These are phyloP conservation scores for Leptodactylus fallax DNA, from an alignment of 2,797 vertebrate species.

Conservation along the genomic window DNA sequence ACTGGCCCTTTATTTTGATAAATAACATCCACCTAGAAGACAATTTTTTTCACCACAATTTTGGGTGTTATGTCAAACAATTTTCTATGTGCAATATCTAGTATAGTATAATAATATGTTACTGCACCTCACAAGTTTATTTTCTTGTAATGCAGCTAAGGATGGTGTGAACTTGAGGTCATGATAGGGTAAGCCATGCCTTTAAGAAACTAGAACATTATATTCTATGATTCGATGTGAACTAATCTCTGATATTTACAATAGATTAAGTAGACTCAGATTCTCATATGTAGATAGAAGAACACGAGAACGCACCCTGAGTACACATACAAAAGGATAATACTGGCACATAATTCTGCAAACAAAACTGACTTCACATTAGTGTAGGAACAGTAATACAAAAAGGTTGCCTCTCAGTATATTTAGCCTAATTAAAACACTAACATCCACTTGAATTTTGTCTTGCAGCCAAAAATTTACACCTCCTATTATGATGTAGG, in stretches of 20 bases:
- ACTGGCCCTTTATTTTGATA: too few species aligned
- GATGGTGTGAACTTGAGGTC: not conserved
- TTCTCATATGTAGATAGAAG: slow-evolving; percentile 15
- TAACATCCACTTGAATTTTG: not conserved
- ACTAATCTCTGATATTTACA: slow-evolving; percentile 38
- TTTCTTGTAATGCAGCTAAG: not conserved
- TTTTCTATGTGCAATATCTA: not conserved
- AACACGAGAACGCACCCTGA: slow-evolving; percentile 12
- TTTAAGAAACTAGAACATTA: not conserved
- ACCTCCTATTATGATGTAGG: not conserved
- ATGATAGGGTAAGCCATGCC: not conserved
- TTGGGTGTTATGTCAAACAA: not conserved
- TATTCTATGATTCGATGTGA: slow-evolving; percentile 31
- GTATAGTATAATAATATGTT: not conserved
- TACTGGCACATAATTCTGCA: slow-evolving; percentile 20
- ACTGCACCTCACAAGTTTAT: not conserved
- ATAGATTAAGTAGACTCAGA: slow-evolving; percentile 15
- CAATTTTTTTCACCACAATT: too few species aligned
- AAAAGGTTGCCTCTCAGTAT: too few species aligned
- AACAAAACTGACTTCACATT: slow-evolving; percentile 14
- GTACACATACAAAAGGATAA: slow-evolving; percentile 16
- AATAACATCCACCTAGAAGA: too few species aligned
- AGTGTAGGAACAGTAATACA: not conserved
- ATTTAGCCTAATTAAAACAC: not conserved
- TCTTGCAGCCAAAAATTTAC: not conserved